Base-by-base conservation (phyloP, 2,888 invertebrate genomes). In the Macrophya annulata region DNA sequence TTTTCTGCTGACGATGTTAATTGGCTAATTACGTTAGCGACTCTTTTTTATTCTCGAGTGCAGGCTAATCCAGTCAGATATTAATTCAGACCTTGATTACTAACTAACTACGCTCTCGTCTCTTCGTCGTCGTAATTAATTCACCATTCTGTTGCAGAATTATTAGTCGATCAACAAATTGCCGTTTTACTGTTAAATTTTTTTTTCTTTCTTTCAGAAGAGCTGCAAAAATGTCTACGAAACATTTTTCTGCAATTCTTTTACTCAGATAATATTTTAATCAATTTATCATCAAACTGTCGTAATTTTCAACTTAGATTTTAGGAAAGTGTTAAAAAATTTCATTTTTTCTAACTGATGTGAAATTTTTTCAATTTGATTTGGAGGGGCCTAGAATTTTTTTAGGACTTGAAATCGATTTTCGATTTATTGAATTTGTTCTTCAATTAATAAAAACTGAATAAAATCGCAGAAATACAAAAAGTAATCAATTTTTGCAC, bases 51-150 rank as follows among this genome's bases (percentile, higher is more conserved):
- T 55, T 51, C 77, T 51, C 77, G 31, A 31, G 77, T 55, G 51
- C 77, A 77, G 77, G 77, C 77, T 77, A 77, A 77, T 77, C 77
- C 77, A 55, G 48, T 77, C 77, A 77, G 77, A 77, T 77, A 77
- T 77, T 77, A 77, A 77, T 55, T 31, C 15, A 55, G 10, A 5
- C 37, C 55, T 77, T 77, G 51, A 77, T 77, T 77, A 77, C 48
- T 21, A 55, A 77, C 48, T 21, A 55, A 45, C 72, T 55, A 55
- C 55, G 55, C 55, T 55, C 55, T 55, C 71, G 71, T 9, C 25
- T 21, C 21, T 10, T 9, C 62, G 25, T 9, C 62, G 62, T 55
- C n/a, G 55, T n/a, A 8, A 55, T 55, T 55, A 55, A 55, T 55
- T 55, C 15, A 51, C 51, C 17, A 51, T 3, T 51, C 17, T 17